Conservation (phyloP, 2,888 invertebrate genomes). For the Micoletzkya japonica region DNA sequence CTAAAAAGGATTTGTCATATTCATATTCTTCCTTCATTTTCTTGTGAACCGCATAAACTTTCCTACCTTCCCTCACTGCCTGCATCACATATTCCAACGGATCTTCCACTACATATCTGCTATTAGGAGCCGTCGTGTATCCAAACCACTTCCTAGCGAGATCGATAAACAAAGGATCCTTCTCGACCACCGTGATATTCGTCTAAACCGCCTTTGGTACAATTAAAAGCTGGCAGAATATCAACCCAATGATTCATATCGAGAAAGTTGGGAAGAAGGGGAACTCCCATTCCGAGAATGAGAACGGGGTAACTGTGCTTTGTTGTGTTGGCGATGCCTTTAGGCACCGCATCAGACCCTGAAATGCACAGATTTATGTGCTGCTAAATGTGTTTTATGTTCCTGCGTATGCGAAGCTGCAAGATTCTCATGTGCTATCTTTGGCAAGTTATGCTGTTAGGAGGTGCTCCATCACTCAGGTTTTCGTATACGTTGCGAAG, state of each 20-base stretch:
- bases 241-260: constrained; percentile 14
- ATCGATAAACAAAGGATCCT: constrained; percentile 5
- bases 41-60: no score
- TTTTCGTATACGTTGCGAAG: no score
- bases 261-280: constrained; percentile 10
- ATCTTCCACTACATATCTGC: not conserved
- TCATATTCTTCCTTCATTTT: not conserved
- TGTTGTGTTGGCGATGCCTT: not conserved
- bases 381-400: no score
- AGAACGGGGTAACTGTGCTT: not conserved
- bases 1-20: not conserved
- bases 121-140: not conserved
- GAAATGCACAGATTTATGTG: not conserved
- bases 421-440: not conserved
- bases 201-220: not conserved
- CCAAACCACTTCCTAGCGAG: constrained; percentile 18
- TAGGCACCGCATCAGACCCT: constrained; percentile 19
- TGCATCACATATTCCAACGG: not conserved
- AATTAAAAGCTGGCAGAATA: no score
- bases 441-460: no score
- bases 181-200: constrained; percentile 4
- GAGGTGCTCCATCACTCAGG: no score
- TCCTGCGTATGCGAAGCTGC: not conserved
- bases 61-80: not conserved
- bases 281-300: constrained; percentile 2